A percentile compares a stretch with the other conserved stretches of the same genome.
phyloP scores from a whole-genome alignment of 2,888 invertebrate genomes.

The Leptarthrus brevirostris region DNA sequence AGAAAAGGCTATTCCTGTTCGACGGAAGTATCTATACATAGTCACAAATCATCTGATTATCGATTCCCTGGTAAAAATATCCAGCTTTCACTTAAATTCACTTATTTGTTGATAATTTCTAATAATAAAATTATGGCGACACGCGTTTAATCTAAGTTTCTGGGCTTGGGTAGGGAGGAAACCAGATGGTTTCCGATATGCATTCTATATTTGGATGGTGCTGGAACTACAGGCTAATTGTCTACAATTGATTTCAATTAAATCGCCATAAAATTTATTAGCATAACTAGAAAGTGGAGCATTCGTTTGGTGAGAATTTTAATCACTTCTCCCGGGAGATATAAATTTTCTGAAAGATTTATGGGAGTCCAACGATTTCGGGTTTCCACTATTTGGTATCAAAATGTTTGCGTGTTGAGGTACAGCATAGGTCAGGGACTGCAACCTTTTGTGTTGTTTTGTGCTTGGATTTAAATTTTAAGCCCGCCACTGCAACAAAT shows the following conservation, averaged over 20 bases:
- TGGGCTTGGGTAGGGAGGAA: not conserved
- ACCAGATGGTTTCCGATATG: not conserved
- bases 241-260: not conserved
- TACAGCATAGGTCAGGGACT: not conserved
- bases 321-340: not conserved
- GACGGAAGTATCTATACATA: not conserved
- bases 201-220: not conserved
- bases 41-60: not conserved
- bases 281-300: conserved; percentile 9
- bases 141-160: no score
- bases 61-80: not conserved
- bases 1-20: not conserved
- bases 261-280: not conserved
- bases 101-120: not conserved
- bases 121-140: not conserved
- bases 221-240: not conserved
- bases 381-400: not conserved
- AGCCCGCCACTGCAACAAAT: not conserved
- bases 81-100: not conserved
- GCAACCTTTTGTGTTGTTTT: not conserved
- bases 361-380: not conserved
- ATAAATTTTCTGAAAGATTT: not conserved
- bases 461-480: not conserved
- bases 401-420: not conserved
- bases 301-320: conserved; percentile 5